phyloP scores from a whole-genome alignment of 2,888 invertebrate genomes.

The Hyposoter didymator region DNA sequence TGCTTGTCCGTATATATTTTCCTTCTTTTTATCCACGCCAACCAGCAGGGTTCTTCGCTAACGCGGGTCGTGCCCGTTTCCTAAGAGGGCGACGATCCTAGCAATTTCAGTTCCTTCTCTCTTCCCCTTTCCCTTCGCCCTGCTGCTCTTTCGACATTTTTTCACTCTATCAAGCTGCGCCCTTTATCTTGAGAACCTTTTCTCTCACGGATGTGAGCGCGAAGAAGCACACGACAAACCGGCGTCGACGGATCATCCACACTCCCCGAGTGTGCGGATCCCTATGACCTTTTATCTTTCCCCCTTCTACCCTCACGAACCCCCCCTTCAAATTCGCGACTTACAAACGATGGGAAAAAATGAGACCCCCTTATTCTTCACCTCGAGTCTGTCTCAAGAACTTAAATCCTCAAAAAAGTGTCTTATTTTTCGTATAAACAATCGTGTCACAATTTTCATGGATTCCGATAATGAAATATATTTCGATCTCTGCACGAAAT shows the following conservation, averaged over 20 bases:
- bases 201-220: background rate
- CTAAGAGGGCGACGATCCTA: constrained; percentile 16
- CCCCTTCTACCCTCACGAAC: background rate
- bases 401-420: background rate
- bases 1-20: background rate
- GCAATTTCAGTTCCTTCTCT: constrained; percentile 5
- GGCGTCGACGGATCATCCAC: constrained; percentile 10
- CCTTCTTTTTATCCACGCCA: background rate
- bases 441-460: no score
- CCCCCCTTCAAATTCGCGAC: background rate
- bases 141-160: background rate
- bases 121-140: background rate
- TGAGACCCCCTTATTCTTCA: background rate
- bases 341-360: background rate
- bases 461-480: no score
- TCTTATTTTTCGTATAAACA: no score
- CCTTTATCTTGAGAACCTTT: constrained; percentile 24
- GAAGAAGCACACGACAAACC: constrained; percentile 21
- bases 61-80: background rate
- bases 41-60: background rate
- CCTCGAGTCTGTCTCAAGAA: background rate
- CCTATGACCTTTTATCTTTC: background rate
- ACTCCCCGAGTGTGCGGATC: background rate
- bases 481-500: background rate
- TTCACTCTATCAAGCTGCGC: background rate